Conservation (phyloP, 1,140 invertebrate genomes). For the Mamestra configurata region DNA sequence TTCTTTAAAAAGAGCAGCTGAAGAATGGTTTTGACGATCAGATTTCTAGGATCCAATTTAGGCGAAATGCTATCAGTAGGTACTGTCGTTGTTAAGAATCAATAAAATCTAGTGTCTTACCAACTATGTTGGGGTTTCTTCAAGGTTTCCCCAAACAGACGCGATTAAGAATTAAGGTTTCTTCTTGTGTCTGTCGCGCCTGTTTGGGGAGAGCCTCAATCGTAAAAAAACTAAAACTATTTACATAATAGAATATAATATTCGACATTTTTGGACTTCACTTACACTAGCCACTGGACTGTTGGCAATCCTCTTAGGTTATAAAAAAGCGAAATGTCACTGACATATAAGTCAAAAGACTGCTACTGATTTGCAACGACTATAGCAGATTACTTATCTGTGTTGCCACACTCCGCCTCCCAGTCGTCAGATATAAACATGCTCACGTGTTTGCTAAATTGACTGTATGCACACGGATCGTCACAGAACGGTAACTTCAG, state of each 20-base stretch:
- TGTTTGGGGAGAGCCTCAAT: too few relatives aligned
- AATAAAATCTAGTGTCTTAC: too few relatives aligned
- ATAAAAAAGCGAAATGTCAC: not conserved
- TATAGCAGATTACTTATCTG: conserved; percentile 31
- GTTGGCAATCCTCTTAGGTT: not conserved
- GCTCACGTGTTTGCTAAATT: conserved; percentile 70
- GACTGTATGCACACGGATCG: conserved; percentile 74
- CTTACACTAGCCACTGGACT: conserved; percentile 13
- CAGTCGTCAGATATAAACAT: conserved; percentile 75
- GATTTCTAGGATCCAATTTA: too few relatives aligned
- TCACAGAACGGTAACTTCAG: conserved; percentile 79
- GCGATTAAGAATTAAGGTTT: too few relatives aligned
- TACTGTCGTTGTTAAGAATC: too few relatives aligned
- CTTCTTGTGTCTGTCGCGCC: too few relatives aligned
- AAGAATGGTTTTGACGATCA: too few relatives aligned
- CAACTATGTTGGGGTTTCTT: too few relatives aligned
- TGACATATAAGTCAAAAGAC: not conserved
- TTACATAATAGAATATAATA: not conserved
- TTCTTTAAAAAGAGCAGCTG: not conserved
- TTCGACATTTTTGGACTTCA: not conserved
- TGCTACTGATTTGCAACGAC: not conserved
- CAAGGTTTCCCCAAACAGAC: too few relatives aligned
- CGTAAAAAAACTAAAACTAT: too few relatives aligned
- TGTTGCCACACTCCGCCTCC: conserved; percentile 79
- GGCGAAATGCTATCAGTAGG: too few relatives aligned